Percentiles rank a stretch among this genome's conserved stretches.
Conservation (phyloP, 2,797 vertebrate species). For the Scyliorhinus canicula region DNA sequence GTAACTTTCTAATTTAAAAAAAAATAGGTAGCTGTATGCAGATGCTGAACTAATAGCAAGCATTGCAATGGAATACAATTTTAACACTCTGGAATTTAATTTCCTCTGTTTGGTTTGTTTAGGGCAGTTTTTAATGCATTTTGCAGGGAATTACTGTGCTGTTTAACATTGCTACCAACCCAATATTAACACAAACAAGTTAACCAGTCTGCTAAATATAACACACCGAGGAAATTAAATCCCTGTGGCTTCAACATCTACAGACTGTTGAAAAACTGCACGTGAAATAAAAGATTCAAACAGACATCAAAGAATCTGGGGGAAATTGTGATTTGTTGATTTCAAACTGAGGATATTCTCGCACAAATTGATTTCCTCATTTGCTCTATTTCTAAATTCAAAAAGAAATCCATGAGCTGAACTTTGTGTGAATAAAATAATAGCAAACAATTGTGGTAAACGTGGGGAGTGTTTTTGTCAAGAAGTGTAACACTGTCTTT, state of each 20-base stretch:
- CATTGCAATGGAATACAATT: background rate
- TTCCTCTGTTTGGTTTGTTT: background rate
- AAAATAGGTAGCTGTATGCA: background rate
- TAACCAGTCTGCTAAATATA: background rate
- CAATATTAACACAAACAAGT: background rate
- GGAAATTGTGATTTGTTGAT: background rate
- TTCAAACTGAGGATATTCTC: background rate
- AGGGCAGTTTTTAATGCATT: too few species aligned
- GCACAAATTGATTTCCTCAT: conserved; percentile 2
- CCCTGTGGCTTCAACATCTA: background rate
- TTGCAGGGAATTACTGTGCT: background rate
- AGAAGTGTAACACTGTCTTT: conserved; percentile 26
- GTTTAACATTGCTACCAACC: background rate
- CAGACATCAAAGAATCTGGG: background rate
- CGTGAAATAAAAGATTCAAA: background rate
- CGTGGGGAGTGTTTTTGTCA: conserved; percentile 8
- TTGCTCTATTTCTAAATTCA: background rate
- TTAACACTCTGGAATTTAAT: background rate
- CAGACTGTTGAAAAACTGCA: background rate
- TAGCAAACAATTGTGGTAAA: background rate
- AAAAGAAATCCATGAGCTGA: background rate
- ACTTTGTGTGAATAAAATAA: background rate
- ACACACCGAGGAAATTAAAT: background rate
- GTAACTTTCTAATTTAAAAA: background rate
- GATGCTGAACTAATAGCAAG: background rate